These are phyloP conservation scores for Ctenodactylus gundi DNA, from an alignment of 2,113 vertebrate species.

Conservation along the genomic window DNA sequence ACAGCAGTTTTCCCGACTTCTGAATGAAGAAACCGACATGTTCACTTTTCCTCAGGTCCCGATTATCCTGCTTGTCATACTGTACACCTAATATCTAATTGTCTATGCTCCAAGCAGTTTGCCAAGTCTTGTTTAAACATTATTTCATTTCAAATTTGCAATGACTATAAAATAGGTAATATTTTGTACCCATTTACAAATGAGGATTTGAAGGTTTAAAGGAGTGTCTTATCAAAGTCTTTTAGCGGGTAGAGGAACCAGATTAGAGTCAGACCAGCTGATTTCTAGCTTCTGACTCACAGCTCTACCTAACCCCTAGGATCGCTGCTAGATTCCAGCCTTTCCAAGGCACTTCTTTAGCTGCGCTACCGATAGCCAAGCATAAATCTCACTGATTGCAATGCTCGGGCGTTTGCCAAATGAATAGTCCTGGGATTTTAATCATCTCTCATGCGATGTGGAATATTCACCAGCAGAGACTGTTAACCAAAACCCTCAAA, in stretches of 20 bases:
- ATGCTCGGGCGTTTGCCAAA: not conserved
- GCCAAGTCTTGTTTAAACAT: not conserved
- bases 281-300: not conserved
- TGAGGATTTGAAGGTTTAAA: not conserved
- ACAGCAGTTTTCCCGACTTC: not conserved
- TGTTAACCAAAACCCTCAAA: conserved; percentile 6
- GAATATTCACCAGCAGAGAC: not conserved
- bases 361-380: not conserved
- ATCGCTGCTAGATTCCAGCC: not conserved
- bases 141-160: conserved; percentile 18
- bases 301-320: not conserved
- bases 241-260: not conserved
- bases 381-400: not conserved
- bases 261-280: not conserved
- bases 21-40: not conserved
- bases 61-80: not conserved
- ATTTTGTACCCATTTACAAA: not conserved
- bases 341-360: not conserved
- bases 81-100: not conserved
- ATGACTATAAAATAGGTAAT: not conserved
- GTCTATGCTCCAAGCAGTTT: not conserved
- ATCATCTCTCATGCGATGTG: not conserved
- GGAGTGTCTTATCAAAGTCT: not conserved
- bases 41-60: not conserved
- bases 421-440: not conserved